These are phyloP conservation scores for Meandrusa payeni DNA, from an alignment of 2,888 invertebrate genomes.

Conservation along the genomic window DNA sequence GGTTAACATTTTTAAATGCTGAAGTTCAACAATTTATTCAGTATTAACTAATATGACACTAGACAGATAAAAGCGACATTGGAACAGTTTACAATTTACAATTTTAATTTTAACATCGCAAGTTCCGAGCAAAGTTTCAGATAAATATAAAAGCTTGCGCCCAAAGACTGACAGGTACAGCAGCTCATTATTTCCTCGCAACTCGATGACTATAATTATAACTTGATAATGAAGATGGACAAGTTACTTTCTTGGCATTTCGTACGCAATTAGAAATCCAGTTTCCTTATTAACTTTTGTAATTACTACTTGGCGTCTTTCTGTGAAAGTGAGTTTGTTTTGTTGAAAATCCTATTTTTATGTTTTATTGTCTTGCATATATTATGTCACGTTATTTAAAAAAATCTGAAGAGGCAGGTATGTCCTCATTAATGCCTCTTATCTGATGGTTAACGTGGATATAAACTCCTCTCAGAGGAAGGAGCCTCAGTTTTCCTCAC, in stretches of 20 bases:
- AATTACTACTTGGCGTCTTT: slow-evolving; percentile 20
- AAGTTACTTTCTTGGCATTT: slow-evolving; percentile 35
- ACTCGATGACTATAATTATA: slow-evolving; percentile 74
- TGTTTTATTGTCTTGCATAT: no score
- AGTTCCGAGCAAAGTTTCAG: slow-evolving; percentile 4
- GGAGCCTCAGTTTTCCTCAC: no score
- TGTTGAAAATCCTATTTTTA: no score
- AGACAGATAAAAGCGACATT: background rate
- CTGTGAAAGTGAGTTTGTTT: no score
- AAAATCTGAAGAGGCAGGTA: no score
- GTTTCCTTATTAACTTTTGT: slow-evolving; percentile 16
- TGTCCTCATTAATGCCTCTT: no score
- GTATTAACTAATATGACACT: background rate
- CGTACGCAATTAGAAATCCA: slow-evolving; percentile 17
- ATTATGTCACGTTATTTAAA: no score
- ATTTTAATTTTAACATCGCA: slow-evolving; percentile 4
- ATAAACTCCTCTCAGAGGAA: no score
- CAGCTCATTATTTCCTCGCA: slow-evolving; percentile 49
- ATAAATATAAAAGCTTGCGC: slow-evolving; percentile 17
- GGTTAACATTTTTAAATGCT: no score
- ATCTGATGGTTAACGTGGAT: no score
- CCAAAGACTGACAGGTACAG: slow-evolving; percentile 21
- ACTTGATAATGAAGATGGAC: slow-evolving; percentile 74
- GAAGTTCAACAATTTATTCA: no score
- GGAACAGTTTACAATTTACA: slow-evolving; percentile 1